Evolutionary conservation across 2,888 invertebrate genomes (phyloP).

Genomic region (Zele albiditarsus): DNA sequence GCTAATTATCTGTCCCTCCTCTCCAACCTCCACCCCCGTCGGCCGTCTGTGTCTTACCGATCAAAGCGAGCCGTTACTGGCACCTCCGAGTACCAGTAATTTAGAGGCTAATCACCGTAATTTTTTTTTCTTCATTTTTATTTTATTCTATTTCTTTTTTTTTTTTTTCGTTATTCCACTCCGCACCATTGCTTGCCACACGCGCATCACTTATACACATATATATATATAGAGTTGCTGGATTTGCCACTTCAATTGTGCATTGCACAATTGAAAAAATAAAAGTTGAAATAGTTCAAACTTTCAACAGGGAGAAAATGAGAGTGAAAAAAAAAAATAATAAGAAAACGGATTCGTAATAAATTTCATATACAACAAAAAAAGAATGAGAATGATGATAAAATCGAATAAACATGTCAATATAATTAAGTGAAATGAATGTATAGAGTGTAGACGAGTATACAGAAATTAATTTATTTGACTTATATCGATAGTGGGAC

Average conservation of each 20-base stretch:
- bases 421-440: background rate
- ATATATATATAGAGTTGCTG: background rate
- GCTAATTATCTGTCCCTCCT: conserved; percentile 53
- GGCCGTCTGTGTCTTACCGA: conserved; percentile 47
- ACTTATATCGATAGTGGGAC: background rate
- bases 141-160: conserved; percentile 40
- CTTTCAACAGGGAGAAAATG: background rate
- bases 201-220: background rate
- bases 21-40: conserved; percentile 47
- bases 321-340: background rate
- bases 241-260: conserved; percentile 45
- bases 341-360: background rate
- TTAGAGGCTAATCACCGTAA: conserved; percentile 46
- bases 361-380: too few species aligned
- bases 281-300: background rate
- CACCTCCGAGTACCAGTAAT: conserved; percentile 47
- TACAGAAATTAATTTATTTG: conserved; percentile 21
- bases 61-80: conserved; percentile 47
- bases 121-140: conserved; percentile 36
- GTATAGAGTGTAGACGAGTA: background rate
- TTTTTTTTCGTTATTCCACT: conserved; percentile 44
- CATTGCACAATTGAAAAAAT: conserved; percentile 28
- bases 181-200: conserved; percentile 38
- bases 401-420: background rate
- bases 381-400: too few species aligned